Percentiles rank a stretch among this genome's conserved stretches.
Conservation (phyloP, 2,113 vertebrate genomes). For the Myrmecobius fasciatus region DNA sequence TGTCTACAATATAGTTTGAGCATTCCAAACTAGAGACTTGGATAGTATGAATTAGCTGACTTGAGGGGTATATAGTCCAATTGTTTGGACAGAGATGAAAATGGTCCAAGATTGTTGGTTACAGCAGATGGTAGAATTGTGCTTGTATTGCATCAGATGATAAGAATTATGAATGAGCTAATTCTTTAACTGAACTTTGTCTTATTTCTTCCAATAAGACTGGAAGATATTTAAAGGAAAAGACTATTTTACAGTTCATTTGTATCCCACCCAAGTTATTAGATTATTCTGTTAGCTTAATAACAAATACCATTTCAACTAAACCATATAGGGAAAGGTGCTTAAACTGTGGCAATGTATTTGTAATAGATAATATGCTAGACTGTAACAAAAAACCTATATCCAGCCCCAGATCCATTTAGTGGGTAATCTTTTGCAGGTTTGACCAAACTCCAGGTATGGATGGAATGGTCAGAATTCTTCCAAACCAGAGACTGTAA, state of each 20-base stretch:
- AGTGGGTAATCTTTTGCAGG: background rate
- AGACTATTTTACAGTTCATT: background rate
- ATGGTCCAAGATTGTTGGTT: background rate
- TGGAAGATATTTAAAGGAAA: background rate
- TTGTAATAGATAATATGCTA: background rate
- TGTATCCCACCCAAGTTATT: background rate
- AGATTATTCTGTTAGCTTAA: background rate
- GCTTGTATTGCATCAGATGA: background rate
- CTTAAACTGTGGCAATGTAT: background rate
- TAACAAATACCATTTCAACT: background rate
- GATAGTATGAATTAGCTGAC: background rate
- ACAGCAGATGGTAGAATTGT: background rate
- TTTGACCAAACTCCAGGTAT: background rate
- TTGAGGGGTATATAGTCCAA: background rate
- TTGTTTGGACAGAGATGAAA: background rate
- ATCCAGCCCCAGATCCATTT: background rate
- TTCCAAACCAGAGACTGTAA: background rate
- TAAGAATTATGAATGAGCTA: background rate
- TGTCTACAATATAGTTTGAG: background rate
- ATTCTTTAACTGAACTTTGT: background rate
- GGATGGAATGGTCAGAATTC: background rate
- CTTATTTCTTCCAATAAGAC: background rate
- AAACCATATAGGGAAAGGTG: background rate
- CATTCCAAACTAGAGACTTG: background rate
- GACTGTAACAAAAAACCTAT: background rate